Evolutionary conservation across 2,797 vertebrate genomes (phyloP).

Genomic region (Gouania willdenowi): DNA sequence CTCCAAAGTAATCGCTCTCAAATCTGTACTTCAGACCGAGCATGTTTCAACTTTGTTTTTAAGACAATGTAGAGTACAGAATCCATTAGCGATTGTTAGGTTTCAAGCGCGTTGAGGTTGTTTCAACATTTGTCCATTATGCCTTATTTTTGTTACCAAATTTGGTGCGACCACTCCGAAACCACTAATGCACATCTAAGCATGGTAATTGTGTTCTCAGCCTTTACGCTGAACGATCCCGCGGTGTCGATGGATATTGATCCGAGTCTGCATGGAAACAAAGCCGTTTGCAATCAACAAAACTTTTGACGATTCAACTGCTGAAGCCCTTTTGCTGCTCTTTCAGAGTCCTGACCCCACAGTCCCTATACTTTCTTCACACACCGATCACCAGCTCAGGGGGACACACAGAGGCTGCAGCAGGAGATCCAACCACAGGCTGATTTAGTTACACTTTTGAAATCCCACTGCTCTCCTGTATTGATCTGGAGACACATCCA

Average conservation of each 20-base stretch:
- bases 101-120: constrained; percentile 5
- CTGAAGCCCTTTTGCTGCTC: neutral
- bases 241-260: constrained; percentile 55
- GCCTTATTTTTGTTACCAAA: constrained; percentile 8
- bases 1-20: too few species aligned
- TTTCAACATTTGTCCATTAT: constrained; percentile 20
- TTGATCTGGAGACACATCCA: constrained; percentile 66
- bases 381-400: constrained; percentile 13
- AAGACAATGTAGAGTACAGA: neutral
- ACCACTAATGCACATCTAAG: constrained; percentile 44
- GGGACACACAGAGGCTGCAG: constrained; percentile 8
- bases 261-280: constrained; percentile 27
- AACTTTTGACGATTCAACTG: neutral
- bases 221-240: constrained; percentile 44
- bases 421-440: constrained; percentile 21
- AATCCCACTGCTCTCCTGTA: constrained; percentile 52
- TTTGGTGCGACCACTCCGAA: constrained; percentile 42
- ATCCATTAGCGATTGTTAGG: neutral
- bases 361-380: constrained; percentile 10
- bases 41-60: too few species aligned
- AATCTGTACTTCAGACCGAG: too few species aligned
- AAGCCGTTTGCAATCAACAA: constrained; percentile 8
- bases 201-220: constrained; percentile 40
- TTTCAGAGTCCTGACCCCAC: constrained; percentile 16
- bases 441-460: constrained; percentile 62